phyloP scores from a whole-genome alignment of 1,140 invertebrate genomes.

The Scaptomyza graminum region DNA sequence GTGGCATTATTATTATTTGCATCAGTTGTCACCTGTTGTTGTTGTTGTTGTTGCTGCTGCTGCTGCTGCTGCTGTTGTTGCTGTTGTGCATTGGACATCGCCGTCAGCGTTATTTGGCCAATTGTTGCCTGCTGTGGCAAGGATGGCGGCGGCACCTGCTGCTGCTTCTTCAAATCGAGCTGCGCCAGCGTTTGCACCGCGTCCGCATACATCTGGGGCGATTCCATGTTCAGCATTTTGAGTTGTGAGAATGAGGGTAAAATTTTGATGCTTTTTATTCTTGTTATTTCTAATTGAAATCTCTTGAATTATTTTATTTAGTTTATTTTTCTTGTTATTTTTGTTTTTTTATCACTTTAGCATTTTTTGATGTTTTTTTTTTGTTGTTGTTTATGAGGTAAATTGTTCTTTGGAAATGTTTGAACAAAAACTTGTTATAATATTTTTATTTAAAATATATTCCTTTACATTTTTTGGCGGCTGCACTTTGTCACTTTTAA shows the following conservation, averaged over 20 bases:
- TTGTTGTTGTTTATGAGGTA: conserved; percentile 30
- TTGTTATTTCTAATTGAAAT: conserved; percentile 2
- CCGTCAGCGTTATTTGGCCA: conserved; percentile 84
- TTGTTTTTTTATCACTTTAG: conserved; percentile 18
- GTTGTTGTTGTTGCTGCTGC: conserved; percentile 62
- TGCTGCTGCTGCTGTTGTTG: conserved; percentile 74
- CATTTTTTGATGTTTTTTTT: conserved; percentile 26
- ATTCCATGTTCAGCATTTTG: conserved; percentile 86
- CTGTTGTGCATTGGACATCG: conserved; percentile 85
- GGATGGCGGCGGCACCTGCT: conserved; percentile 69
- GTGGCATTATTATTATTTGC: conserved; percentile 78
- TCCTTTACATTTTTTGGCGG: not conserved
- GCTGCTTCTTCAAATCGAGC: conserved; percentile 83
- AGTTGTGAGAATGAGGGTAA: conserved; percentile 78
- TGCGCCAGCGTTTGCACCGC: conserved; percentile 78
- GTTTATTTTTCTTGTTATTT: no score
- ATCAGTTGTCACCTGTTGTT: conserved; percentile 83
- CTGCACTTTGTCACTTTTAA: not conserved
- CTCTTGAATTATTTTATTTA: conserved; percentile 5
- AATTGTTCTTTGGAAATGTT: conserved; percentile 48
- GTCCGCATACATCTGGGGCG: conserved; percentile 89
- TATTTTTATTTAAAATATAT: not conserved
- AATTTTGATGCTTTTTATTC: conserved; percentile 75
- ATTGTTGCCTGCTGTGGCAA: conserved; percentile 83
- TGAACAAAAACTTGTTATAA: not conserved